A percentile compares a stretch with the other conserved stretches of the same genome.
These are phyloP conservation scores for Acrobasis repandana DNA, from an alignment of 2,888 invertebrate species.

Conservation along the genomic window DNA sequence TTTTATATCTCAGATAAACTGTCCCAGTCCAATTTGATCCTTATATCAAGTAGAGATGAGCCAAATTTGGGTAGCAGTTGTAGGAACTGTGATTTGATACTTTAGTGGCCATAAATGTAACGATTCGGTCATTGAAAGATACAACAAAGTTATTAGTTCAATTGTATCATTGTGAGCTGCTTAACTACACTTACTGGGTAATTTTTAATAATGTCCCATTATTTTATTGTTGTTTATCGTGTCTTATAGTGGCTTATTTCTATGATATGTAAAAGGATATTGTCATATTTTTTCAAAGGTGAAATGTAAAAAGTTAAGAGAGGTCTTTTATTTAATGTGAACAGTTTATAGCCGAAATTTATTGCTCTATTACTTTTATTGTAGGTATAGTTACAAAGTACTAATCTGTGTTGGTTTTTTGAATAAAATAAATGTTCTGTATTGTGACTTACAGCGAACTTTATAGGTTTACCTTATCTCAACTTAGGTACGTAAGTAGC, in stretches of 20 bases:
- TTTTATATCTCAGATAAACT: conserved; percentile 12
- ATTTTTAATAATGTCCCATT: conserved; percentile 3
- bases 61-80: conserved; percentile 3
- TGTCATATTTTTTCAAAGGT: no score
- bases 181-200: not conserved
- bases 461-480: not conserved
- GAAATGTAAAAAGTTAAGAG: no score
- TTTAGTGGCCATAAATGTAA: conserved; percentile 25
- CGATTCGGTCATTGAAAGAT: conserved; percentile 15
- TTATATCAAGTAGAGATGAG: not conserved
- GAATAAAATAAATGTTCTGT: not conserved
- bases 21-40: conserved; percentile 3
- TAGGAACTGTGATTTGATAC: conserved; percentile 6
- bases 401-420: not conserved
- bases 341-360: no score
- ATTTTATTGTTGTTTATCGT: not conserved
- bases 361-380: no score
- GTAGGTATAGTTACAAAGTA: no score
- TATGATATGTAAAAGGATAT: no score
- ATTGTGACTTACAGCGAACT: not conserved
- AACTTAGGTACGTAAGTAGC: not conserved
- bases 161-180: conserved; percentile 10
- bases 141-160: conserved; percentile 14
- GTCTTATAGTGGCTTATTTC: no score
- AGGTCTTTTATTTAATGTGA: no score